Evolutionary conservation across 1,140 invertebrate species (phyloP), one percentile per base, ranked within the genome.

Genomic region (Dysdera silvatica): DNA sequence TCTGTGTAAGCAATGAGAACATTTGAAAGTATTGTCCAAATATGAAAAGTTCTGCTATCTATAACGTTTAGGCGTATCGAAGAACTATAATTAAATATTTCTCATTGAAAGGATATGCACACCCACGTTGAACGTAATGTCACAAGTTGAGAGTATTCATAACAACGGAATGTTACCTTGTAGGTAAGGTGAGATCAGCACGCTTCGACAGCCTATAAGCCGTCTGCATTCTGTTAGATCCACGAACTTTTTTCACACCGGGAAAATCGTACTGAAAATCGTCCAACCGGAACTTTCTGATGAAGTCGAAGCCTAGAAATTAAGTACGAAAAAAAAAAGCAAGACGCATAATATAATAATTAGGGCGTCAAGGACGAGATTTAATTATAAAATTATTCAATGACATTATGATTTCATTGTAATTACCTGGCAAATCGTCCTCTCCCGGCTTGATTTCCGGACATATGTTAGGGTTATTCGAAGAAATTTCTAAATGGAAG

Each of bases 201-300:
- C 82, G 79, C 69, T 79, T 80, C 45, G 86, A 83, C 24, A 91
- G 76, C 64, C 86, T 79, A 71, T 87, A 91, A 0, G 87, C 88
- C 3, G 82, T 86, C 75, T 91, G 88, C 69, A 87, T 76, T 10
- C 80, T 74, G 74, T 83, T 85, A 0, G 87, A 87, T 2, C 88
- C 88, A 54, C 80, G 76, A 0, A 89, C 87, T 67, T 82, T 78
- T 2, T 81, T 81, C 0, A 90, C 80, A 0, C 85, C 85, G 0
- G 82, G 80, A 67, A 81, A 80, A 65, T 80, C 77, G 0, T 80
- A 76, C 48, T 83, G 80, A 4, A 82, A 70, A 12, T 82, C 71
- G 72, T 90, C 88, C 65, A 90, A 73, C 41, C 80, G 78, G 71
- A 86, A 87, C 64, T 84, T 83, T 32, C 85, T 80, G 56, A 91